Evolutionary conservation across 2,113 vertebrate species (phyloP), one percentile per base, ranked within the genome.

Genomic region (Ptychochromis oligacanthus): DNA sequence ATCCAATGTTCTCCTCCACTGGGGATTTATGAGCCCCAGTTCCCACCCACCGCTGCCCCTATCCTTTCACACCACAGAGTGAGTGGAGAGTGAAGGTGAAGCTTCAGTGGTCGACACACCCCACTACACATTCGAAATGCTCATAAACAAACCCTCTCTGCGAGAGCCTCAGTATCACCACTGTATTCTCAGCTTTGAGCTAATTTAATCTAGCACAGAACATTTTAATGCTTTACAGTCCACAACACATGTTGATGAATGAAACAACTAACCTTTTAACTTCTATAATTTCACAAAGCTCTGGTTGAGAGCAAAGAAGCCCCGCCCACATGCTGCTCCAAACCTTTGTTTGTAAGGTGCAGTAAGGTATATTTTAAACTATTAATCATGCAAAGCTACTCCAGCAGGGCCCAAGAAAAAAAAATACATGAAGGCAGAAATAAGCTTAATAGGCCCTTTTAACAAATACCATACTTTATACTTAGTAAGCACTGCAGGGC

Each of bases 41-140:
- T 58, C 65, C 52, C 31, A 58, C 67, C 80, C 61, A 31, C 26
- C 13, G 10, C 57, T 28, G 60, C 77, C 77, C 80, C 65, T 17
- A 58, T 79, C 60, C 67, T 77, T 82, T 85, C 67, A 81, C 87
- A 86, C 62, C 34, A 54, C 83, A 52, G 31, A 43, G 72, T 75
- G 49, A 86, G 76, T 49, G 55, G 24, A 62, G 78, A 86, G 78
- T 58, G 55, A 59, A 54, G 77, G 72, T 83, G 77, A 62, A 83
- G 84, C 85, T 70, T 62, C 78, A 81, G 81, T 76, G 75, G 81
- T 78, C 75, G 86, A 88, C 54, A 88, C 76, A 82, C 80, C 81
- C 74, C 34, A 81, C 56, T 77, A 78, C 80, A 84, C 80, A 72
- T 79, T 22, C 85, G 84, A 86, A 87, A 85, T 79, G 70, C 70